Percentiles rank a stretch among this genome's conserved stretches.
These are phyloP conservation scores for Xestobium rufovillosum DNA, from an alignment of 2,888 invertebrate species.

Conservation along the genomic window DNA sequence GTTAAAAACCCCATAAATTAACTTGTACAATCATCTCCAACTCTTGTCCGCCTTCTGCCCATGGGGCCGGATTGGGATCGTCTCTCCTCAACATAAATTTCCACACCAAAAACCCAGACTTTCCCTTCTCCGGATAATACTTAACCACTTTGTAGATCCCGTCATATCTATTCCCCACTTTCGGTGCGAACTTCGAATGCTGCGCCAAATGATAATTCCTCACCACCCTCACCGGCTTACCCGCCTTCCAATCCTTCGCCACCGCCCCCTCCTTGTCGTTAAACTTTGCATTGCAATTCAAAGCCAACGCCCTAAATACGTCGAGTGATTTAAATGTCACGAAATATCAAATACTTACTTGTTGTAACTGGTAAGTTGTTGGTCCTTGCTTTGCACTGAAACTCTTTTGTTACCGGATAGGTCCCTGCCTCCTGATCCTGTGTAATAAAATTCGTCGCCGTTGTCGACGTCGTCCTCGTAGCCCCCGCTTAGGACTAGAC, in stretches of 20 bases:
- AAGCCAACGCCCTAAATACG: conserved; percentile 60
- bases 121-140: conserved; percentile 70
- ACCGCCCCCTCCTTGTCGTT: conserved; percentile 57
- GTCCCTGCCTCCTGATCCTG: conserved; percentile 78
- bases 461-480: conserved; percentile 79
- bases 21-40: conserved; percentile 41
- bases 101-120: conserved; percentile 75
- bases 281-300: conserved; percentile 67
- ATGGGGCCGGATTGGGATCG: conserved; percentile 71
- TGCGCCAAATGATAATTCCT: conserved; percentile 66
- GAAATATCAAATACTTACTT: conserved; percentile 44
- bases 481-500: conserved; percentile 72
- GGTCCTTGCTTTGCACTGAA: conserved; percentile 71
- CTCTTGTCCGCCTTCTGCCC: conserved; percentile 63
- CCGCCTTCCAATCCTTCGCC: conserved; percentile 62
- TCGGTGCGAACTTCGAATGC: conserved; percentile 72
- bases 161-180: conserved; percentile 71
- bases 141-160: conserved; percentile 82
- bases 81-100: conserved; percentile 68
- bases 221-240: conserved; percentile 72
- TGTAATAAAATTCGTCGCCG: conserved; percentile 74
- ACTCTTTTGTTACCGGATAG: conserved; percentile 76
- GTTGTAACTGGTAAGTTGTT: conserved; percentile 68
- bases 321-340: conserved; percentile 3
- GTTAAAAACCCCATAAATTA: background rate